phyloP scores from a whole-genome alignment of 2,888 invertebrate genomes.

The Craniophora ligustri region DNA sequence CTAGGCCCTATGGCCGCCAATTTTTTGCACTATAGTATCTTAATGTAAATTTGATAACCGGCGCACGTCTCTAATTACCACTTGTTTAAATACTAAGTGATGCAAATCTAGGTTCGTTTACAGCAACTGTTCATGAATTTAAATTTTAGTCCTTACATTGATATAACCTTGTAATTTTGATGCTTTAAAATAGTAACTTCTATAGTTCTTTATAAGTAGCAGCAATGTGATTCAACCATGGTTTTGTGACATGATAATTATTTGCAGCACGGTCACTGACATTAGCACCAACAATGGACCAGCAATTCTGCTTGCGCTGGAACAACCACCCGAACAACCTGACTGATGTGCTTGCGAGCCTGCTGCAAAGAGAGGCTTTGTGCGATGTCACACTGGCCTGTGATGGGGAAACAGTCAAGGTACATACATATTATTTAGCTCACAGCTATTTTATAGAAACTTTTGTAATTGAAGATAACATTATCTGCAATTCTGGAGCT shows the following conservation, averaged over 20 bases:
- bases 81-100: slow-evolving; percentile 75
- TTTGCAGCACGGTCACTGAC: slow-evolving; percentile 88
- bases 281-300: slow-evolving; percentile 91
- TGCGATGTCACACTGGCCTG: slow-evolving; percentile 98
- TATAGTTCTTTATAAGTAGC: slow-evolving; percentile 13
- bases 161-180: slow-evolving; percentile 58
- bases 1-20: slow-evolving; percentile 88
- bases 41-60: slow-evolving; percentile 83
- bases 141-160: slow-evolving; percentile 58
- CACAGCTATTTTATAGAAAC: background rate
- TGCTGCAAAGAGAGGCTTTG: slow-evolving; percentile 95
- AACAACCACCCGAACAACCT: slow-evolving; percentile 97
- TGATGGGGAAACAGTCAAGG: slow-evolving; percentile 96
- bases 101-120: slow-evolving; percentile 73
- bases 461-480: background rate
- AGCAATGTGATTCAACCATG: slow-evolving; percentile 23
- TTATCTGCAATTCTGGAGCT: background rate
- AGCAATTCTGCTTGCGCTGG: slow-evolving; percentile 98
- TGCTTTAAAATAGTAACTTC: slow-evolving; percentile 37
- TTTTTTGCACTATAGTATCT: slow-evolving; percentile 85
- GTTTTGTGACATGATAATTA: slow-evolving; percentile 45
- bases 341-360: slow-evolving; percentile 96
- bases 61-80: slow-evolving; percentile 81
- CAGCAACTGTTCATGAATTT: slow-evolving; percentile 62
- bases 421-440: slow-evolving; percentile 55